Base-by-base conservation (phyloP, 2,888 invertebrate genomes). In the Polyommatus icarus region DNA sequence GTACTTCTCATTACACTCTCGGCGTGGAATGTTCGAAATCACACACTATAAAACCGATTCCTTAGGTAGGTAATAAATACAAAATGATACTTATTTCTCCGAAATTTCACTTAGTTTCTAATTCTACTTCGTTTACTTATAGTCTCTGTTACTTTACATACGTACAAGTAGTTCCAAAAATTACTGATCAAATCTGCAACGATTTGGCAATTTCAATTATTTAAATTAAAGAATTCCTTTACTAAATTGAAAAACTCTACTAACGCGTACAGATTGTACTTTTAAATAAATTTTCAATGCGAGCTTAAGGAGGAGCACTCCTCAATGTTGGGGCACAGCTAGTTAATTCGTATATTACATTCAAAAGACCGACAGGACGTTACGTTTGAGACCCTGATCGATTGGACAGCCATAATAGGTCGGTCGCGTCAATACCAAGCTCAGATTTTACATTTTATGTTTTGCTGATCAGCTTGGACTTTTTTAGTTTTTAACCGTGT, bases 1-100 rank as follows among this genome's bases (percentile, higher is more conserved):
- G 93, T 94, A 93, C 93, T 94, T 91, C 89, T 89, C 86, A 90
- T 91, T 90, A 91, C 90, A 92, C 86, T 89, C 91, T 90, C 91
- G 91, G 85, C 83, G 84, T 92, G 93, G 93, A 94, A 94, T 94
- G 93, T 92, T 90, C 85, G 86, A 89, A 90, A 92, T 92, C 92
- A 93, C 92, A 91, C 90, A 88, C 87, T 89, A 86, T 84, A 80
- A 87, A 85, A 79, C 76, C 78, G 83, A 85, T 86, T 86, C 85
- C 80, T 85, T 85, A 86, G 83, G 83, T 84, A 85, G 87, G 85
- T 76, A 88, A 92, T 91, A 92, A 91, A 92, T 91, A 91, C 89
- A 90, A 36, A 77, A 72, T 77, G 36, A n/a, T 57, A 86, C 57
- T 77, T 72, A 18, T 77, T 15, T 36, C 71, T 57, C 20, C 72